phyloP scores from a whole-genome alignment of 2,797 vertebrate genomes.

The Gallirallus australis region DNA sequence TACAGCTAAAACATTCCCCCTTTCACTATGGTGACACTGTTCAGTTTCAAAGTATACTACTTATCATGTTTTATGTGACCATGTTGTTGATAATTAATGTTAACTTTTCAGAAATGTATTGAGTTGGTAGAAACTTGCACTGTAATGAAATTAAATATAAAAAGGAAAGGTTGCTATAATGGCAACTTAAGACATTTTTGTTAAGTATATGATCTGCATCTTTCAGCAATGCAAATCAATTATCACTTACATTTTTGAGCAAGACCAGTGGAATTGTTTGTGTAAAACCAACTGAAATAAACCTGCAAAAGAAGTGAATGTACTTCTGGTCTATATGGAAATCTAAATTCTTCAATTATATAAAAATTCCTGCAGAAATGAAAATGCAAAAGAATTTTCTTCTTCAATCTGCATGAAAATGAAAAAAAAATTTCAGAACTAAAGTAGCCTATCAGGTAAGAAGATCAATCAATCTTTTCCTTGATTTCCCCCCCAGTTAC shows the following conservation, averaged over 20 bases:
- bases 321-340: not conserved
- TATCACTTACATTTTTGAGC: not conserved
- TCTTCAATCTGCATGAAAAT: not conserved
- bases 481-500: not conserved
- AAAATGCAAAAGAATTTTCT: not conserved
- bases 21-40: not conserved
- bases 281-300: not conserved
- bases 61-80: not conserved
- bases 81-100: not conserved
- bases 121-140: not conserved
- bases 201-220: not conserved
- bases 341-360: not conserved
- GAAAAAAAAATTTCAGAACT: not conserved
- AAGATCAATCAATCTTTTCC: not conserved
- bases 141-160: not conserved
- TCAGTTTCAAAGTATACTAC: not conserved
- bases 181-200: not conserved
- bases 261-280: not conserved
- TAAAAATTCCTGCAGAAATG: not conserved
- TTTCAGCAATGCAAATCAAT: not conserved
- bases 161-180: not conserved
- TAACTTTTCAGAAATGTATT: not conserved
- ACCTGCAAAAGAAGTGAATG: not conserved
- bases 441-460: not conserved
- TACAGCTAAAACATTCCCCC: not conserved